Conservation (phyloP, 2,797 vertebrate genomes). For the Syngnathus rostellatus region DNA sequence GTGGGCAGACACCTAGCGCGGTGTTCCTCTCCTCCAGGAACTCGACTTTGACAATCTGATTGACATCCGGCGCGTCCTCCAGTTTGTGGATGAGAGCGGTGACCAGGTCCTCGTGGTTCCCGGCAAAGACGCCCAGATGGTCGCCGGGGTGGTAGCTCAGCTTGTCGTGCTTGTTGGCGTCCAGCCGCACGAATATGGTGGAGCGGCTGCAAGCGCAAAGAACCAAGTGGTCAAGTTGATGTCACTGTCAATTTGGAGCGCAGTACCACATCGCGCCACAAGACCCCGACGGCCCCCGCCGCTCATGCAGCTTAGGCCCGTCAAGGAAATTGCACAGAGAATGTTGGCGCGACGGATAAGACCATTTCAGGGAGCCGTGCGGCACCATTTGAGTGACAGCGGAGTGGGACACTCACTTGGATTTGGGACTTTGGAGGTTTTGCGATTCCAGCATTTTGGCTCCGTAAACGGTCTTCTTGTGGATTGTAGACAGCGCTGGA, state of each 20-base stretch:
- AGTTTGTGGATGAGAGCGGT: slow-evolving; percentile 84
- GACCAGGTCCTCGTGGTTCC: slow-evolving; percentile 91
- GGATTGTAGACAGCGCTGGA: slow-evolving; percentile 81
- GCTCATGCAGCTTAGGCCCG: not conserved
- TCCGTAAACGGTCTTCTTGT: slow-evolving; percentile 86
- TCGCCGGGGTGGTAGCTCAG: slow-evolving; percentile 89
- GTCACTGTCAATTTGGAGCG: not conserved
- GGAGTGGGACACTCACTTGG: slow-evolving; percentile 73
- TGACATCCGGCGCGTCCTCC: slow-evolving; percentile 85
- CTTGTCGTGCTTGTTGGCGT: slow-evolving; percentile 81
- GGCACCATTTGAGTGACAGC: not conserved
- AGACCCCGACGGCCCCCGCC: not conserved
- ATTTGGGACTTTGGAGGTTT: slow-evolving; percentile 89
- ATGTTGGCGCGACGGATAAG: not conserved
- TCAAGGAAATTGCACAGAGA: not conserved
- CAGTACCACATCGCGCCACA: not conserved
- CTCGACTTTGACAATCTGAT: slow-evolving; percentile 92
- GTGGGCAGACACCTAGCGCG: slow-evolving; percentile 73
- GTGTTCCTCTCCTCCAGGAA: slow-evolving; percentile 92
- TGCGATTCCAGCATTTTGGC: slow-evolving; percentile 84
- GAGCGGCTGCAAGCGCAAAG: slow-evolving; percentile 72
- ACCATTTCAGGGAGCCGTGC: not conserved
- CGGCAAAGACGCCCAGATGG: slow-evolving; percentile 90
- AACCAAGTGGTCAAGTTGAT: not conserved
- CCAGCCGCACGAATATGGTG: slow-evolving; percentile 89